A percentile compares a stretch with the other conserved stretches of the same genome.
phyloP scores from a whole-genome alignment of 2,797 vertebrate species.

The Siniperca scherzeri region DNA sequence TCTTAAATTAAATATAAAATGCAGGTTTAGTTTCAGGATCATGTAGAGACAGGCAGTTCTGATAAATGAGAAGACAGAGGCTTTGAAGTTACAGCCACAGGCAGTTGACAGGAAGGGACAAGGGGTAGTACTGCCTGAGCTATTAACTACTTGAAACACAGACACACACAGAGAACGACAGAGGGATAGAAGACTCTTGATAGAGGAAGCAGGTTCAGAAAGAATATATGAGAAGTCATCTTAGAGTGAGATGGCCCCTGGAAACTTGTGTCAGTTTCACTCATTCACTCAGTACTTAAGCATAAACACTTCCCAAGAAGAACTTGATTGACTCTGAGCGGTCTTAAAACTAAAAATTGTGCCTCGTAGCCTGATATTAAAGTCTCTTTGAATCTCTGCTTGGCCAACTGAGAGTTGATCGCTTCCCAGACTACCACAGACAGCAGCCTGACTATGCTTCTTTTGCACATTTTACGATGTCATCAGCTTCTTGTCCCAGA shows the following conservation, averaged over 20 bases:
- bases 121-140: conserved; percentile 42
- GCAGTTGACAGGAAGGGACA: conserved; percentile 47
- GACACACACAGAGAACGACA: conserved; percentile 7
- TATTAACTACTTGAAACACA: conserved; percentile 49
- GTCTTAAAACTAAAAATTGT: conserved; percentile 48
- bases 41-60: conserved; percentile 7
- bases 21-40: conserved; percentile 26
- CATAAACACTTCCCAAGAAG: conserved; percentile 47
- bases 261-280: conserved; percentile 51
- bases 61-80: conserved; percentile 27
- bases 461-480: conserved; percentile 60
- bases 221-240: conserved; percentile 53
- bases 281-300: conserved; percentile 57
- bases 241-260: conserved; percentile 37
- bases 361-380: conserved; percentile 61
- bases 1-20: not conserved
- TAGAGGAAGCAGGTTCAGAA: conserved; percentile 58
- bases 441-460: conserved; percentile 41
- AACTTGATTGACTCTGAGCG: conserved; percentile 63
- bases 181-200: conserved; percentile 31
- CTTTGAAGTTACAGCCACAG: conserved; percentile 59
- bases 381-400: conserved; percentile 68
- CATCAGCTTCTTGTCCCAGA: conserved; percentile 54
- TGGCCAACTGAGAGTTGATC: conserved; percentile 57
- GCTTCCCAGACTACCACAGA: conserved; percentile 53